Base-by-base conservation (phyloP, 2,888 invertebrate genomes). In the Lithophane ornitopus region DNA sequence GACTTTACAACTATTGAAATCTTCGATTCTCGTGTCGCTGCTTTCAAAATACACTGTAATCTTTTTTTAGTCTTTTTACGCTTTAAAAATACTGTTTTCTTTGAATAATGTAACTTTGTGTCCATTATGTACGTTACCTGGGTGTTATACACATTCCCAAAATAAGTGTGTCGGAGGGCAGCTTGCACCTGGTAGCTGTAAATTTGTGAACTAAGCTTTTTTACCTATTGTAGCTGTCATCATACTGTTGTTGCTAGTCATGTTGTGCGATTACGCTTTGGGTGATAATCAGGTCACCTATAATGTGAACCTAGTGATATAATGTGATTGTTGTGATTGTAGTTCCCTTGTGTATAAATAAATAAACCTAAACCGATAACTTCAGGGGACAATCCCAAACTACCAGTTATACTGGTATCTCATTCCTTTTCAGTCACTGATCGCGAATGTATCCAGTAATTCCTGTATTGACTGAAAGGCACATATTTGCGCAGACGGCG, bases 401-500 rank as follows among this genome's bases (percentile, higher is more conserved):
- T 49, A 59, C 72, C 63, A 58, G 80, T 66, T 52, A 56, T 26
- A 34, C 72, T 46, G 7, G 63, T 63, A 70, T 19, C 16, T 34
- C 26, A 9, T 46, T 52, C 26, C 54, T 70, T 72, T 67, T 70
- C 28, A 52, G 14, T 61, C 54, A 59, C 65, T 69, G 39, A 67
- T 63, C 26, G n/a, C 19, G 22, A 58, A 54, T 66, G 52, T 49
- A 65, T 71, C 54, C 39, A 65, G 58, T 70, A 56, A 68, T 69
- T 76, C 72, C 63, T 70, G 71, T 77, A 78, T 58, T 49, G 54
- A 65, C 76, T 61, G 65, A 76, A 76, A 62, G 44, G 34, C n/a
- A 26, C 52, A n/a, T 76, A 76, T 75, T 75, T 77, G 73, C 39
- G 9, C 49, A 58, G 56, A 70, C 41, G 52, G 28, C 19, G 52